Evolutionary conservation across 1,140 invertebrate species (phyloP).

Genomic region (Caenorhabditis brenneri): DNA sequence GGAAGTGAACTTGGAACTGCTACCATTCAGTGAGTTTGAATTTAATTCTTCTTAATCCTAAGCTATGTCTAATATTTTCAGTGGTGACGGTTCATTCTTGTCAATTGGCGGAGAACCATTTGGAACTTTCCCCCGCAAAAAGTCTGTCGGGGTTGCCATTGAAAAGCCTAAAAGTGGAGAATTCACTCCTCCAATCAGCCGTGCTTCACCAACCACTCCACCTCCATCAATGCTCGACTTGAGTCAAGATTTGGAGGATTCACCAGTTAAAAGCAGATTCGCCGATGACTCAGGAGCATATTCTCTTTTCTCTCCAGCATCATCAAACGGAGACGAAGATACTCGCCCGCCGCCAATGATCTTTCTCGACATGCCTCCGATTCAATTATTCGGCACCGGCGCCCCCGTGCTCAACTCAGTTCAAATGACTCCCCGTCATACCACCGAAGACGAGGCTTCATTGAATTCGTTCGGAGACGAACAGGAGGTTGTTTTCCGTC

Average conservation of each 20-base stretch:
- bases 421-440: conserved; percentile 25
- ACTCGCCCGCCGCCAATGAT: not conserved
- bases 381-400: not conserved
- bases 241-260: not conserved
- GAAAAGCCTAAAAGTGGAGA: conserved; percentile 13
- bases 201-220: conserved; percentile 44
- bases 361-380: not conserved
- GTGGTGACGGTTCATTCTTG: conserved; percentile 18
- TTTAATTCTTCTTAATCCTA: not conserved
- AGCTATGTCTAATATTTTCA: not conserved
- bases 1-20: not conserved
- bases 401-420: not conserved
- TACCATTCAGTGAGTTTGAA: conserved; percentile 5
- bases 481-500: not conserved
- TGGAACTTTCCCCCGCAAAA: conserved; percentile 6
- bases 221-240: conserved; percentile 35
- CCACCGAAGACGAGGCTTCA: conserved; percentile 15
- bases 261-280: conserved; percentile 1
- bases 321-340: not conserved
- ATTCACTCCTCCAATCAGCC: conserved; percentile 29
- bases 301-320: conserved; percentile 6
- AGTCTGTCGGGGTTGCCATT: conserved; percentile 5
- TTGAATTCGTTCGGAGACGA: conserved; percentile 17
- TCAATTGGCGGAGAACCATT: conserved; percentile 20
- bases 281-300: conserved; percentile 10